phyloP scores from a whole-genome alignment of 2,888 invertebrate genomes.

The Standfussiana lucernea region DNA sequence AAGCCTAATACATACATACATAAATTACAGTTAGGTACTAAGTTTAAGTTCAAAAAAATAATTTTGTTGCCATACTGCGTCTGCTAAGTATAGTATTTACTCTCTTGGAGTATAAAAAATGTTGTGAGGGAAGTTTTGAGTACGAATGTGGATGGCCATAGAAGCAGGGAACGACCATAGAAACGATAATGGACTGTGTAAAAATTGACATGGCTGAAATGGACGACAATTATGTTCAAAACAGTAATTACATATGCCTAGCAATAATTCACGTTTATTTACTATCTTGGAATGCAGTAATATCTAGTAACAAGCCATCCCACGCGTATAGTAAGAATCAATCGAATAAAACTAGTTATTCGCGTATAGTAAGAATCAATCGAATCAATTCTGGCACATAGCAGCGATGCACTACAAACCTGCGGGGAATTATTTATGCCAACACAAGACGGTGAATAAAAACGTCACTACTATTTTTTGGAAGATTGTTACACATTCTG shows the following conservation, averaged over 20 bases:
- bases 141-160: not conserved
- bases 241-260: constrained; percentile 11
- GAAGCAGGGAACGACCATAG: not conserved
- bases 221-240: constrained; percentile 11
- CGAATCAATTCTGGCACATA: constrained; percentile 14
- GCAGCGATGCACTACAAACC: constrained; percentile 21
- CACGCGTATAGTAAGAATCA: constrained; percentile 54
- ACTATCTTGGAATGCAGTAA: constrained; percentile 47
- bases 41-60: constrained; percentile 21
- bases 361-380: constrained; percentile 54
- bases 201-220: not conserved
- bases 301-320: constrained; percentile 45
- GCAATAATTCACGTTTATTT: constrained; percentile 40
- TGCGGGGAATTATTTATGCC: not conserved
- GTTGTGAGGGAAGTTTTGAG: not conserved
- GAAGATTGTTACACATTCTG: constrained; percentile 1
- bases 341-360: constrained; percentile 49
- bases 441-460: constrained; percentile 7
- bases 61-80: too few species aligned
- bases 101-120: constrained; percentile 35
- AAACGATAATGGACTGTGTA: not conserved
- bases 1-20: too few species aligned
- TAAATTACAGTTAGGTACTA: not conserved
- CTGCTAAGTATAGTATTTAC: too few species aligned
- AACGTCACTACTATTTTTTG: not conserved